Evolutionary conservation across 1,140 invertebrate species (phyloP).

Genomic region (Macrostomum lignano): DNA sequence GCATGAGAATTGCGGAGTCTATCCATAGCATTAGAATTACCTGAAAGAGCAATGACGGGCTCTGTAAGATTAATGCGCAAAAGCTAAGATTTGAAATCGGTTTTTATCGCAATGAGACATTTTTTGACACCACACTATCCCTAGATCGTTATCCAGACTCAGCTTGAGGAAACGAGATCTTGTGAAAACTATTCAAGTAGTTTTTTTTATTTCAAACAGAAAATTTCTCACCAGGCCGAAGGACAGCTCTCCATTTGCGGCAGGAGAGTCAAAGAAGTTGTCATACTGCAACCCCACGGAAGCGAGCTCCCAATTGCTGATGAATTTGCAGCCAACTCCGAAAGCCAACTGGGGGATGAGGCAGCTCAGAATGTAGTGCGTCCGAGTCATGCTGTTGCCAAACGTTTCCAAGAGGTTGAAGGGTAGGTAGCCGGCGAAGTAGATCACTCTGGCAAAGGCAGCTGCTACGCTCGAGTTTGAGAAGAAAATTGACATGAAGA

Average conservation of each 20-base stretch:
- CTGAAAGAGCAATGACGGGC: no score
- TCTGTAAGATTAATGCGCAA: no score
- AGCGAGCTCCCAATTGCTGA: background rate
- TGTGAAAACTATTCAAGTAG: no score
- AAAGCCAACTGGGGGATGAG: slow-evolving; percentile 2
- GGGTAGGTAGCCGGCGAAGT: slow-evolving; percentile 43
- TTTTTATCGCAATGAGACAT: no score
- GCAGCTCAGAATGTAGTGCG: background rate
- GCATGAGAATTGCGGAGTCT: slow-evolving; percentile 29
- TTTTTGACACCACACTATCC: no score
- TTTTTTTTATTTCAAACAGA: no score
- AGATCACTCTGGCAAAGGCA: slow-evolving; percentile 36
- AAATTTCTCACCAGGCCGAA: no score
- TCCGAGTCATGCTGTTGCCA: background rate
- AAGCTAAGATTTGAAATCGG: no score
- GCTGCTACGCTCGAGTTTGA: slow-evolving; percentile 40
- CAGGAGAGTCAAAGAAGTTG: slow-evolving; percentile 7
- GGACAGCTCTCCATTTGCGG: no score
- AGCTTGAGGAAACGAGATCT: no score
- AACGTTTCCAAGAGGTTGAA: slow-evolving; percentile 29
- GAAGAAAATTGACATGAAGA: slow-evolving; percentile 34
- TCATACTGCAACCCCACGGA: background rate
- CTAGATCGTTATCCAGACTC: no score
- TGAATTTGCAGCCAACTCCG: background rate
- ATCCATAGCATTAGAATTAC: slow-evolving; percentile 32